Evolutionary conservation across 2,797 vertebrate genomes (phyloP), one percentile per base, ranked within the genome.

Genomic region (Phrynocephalus vlangalii): DNA sequence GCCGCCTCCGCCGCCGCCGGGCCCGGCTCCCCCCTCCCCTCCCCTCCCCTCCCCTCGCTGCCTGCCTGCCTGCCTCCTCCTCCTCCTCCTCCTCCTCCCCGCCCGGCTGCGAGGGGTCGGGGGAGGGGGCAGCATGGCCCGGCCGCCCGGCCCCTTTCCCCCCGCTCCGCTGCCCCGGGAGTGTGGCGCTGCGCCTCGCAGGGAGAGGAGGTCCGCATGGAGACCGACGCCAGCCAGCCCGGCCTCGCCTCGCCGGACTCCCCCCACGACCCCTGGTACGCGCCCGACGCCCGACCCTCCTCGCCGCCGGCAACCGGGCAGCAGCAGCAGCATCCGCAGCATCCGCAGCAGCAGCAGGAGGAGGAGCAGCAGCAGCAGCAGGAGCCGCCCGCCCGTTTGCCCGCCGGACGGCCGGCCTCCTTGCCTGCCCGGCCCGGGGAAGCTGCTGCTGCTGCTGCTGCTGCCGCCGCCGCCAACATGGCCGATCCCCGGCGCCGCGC

Each of bases 211-310:
- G 94, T 96, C 96, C 96, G 96, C 97, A 99, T 99, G 98, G 98
- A 99, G 97, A 98, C 98, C 96, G 98, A 99, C 97, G 98, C 98
- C 96, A 98, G 98, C 97, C 98, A 98, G 97, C 98, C 97, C 96
- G 98, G 97, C 97, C 97, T 98, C 97, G 98, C 98, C 97, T 96
- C 97, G 95, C 95, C 98, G 97, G 98, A 99, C 97, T 99, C 98
- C 94, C 98, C 98, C 87, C 98, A 99, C 97, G 98, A 99, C 95
- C 98, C 98, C 96, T 99, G 98, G 98, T 99, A 98, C 60, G 33
- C 9, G 26, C 81, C 38, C 70, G 79, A 15, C 87, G 87, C 89
- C 88, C 82, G 71, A 90, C 92, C 38, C 68, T 80, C 85, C 22
- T 84, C 73, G 87, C 72, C 90, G 85, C 88, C 83, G 84, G 78